These are phyloP conservation scores for Myrmophylax atrothorax DNA, from an alignment of 2,113 vertebrate species.

Conservation along the genomic window DNA sequence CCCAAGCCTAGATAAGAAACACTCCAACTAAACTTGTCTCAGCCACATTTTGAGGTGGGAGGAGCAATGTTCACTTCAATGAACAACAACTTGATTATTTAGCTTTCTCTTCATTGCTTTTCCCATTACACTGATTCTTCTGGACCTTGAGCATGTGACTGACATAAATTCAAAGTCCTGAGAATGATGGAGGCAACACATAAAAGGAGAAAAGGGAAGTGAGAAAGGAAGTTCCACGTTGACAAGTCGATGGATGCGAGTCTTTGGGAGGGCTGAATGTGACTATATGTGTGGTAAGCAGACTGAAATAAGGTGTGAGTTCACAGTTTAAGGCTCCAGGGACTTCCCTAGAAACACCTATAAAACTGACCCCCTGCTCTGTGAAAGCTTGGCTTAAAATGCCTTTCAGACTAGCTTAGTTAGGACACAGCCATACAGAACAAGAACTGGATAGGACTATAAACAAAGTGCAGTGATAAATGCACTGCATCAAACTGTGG, in stretches of 20 bases:
- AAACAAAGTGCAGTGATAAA: conserved; percentile 33
- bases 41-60: neutral
- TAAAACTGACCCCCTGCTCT: neutral
- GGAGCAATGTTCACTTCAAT: neutral
- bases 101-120: neutral
- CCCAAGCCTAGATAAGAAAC: neutral
- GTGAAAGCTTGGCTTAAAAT: neutral
- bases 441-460: neutral
- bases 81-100: conserved; percentile 34
- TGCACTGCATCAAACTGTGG: neutral
- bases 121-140: conserved; percentile 36
- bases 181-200: neutral
- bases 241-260: neutral
- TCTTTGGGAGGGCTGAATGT: neutral
- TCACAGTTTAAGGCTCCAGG: neutral
- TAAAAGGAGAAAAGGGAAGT: neutral
- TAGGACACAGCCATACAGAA: neutral
- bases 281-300: neutral
- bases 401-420: neutral
- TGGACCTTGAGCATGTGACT: conserved; percentile 28
- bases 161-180: conserved; percentile 17
- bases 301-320: neutral
- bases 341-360: neutral
- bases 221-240: neutral
- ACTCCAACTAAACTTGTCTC: neutral